phyloP scores from a whole-genome alignment of 2,888 invertebrate genomes.

The Platycheirus rosarum region DNA sequence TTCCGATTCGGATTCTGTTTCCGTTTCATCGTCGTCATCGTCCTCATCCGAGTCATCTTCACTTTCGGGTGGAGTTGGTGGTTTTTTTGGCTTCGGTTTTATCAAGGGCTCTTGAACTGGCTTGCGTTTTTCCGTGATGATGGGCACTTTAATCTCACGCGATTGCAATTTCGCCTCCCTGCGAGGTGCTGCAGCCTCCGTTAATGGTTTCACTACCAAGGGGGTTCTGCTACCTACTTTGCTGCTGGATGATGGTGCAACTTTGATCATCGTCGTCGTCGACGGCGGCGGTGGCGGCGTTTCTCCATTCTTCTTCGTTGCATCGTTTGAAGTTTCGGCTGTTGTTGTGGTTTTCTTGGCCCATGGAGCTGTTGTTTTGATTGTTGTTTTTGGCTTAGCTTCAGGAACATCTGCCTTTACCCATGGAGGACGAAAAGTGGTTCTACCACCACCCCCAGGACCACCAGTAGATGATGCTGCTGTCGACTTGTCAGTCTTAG shows the following conservation, averaged over 20 bases:
- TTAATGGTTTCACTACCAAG: slow-evolving; percentile 46
- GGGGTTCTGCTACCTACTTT: slow-evolving; percentile 42
- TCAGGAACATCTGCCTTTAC: slow-evolving; percentile 84
- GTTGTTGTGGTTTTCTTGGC: slow-evolving; percentile 78
- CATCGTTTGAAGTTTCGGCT: slow-evolving; percentile 72
- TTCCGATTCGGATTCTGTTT: slow-evolving; percentile 74
- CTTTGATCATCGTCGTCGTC: too few species aligned
- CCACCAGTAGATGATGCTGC: slow-evolving; percentile 76
- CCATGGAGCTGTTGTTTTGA: slow-evolving; percentile 84
- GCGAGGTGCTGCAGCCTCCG: slow-evolving; percentile 49
- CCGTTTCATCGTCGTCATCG: slow-evolving; percentile 74
- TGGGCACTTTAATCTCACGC: slow-evolving; percentile 81
- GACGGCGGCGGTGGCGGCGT: too few species aligned
- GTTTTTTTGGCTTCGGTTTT: slow-evolving; percentile 78
- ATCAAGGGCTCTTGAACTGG: slow-evolving; percentile 75
- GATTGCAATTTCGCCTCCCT: slow-evolving; percentile 77
- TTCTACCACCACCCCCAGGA: slow-evolving; percentile 83
- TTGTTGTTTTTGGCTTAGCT: slow-evolving; percentile 79
- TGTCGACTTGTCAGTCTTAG: slow-evolving; percentile 53
- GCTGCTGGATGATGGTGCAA: slow-evolving; percentile 40
- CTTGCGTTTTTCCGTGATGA: slow-evolving; percentile 78
- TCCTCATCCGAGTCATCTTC: slow-evolving; percentile 76
- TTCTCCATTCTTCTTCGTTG: slow-evolving; percentile 76
- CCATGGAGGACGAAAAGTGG: slow-evolving; percentile 88
- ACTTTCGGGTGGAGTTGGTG: slow-evolving; percentile 79